These are phyloP conservation scores for Lasiommata megera DNA, from an alignment of 2,888 invertebrate species.

Conservation along the genomic window DNA sequence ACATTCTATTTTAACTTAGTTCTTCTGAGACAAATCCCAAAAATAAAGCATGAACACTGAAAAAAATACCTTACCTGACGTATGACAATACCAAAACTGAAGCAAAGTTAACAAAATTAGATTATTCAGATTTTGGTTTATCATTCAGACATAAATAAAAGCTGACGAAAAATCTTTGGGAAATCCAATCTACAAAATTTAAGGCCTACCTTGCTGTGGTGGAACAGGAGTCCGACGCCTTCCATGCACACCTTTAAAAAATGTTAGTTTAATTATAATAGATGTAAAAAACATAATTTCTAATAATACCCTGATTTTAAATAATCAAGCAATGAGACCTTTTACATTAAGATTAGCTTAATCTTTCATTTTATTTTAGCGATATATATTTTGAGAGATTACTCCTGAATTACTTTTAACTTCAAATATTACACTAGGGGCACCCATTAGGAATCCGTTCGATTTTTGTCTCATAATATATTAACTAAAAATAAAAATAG, in stretches of 20 bases:
- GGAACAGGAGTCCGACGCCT: conserved; percentile 98
- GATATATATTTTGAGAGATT: too few relatives aligned
- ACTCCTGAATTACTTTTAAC: too few relatives aligned
- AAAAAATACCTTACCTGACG: conserved; percentile 65
- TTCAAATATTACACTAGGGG: too few relatives aligned
- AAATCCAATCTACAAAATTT: conserved; percentile 34
- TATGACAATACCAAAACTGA: conserved; percentile 57
- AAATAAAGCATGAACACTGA: conserved; percentile 69
- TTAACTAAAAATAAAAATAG: too few relatives aligned
- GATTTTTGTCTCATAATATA: too few relatives aligned
- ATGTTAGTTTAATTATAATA: not conserved
- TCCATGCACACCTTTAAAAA: conserved; percentile 94
- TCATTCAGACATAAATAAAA: conserved; percentile 55
- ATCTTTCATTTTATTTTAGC: too few relatives aligned
- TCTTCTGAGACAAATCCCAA: conserved; percentile 54
- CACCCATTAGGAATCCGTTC: too few relatives aligned
- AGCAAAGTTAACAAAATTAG: conserved; percentile 1
- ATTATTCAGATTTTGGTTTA: conserved; percentile 54
- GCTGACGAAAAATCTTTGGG: conserved; percentile 60
- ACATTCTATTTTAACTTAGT: conserved; percentile 47
- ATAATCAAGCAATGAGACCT: too few relatives aligned
- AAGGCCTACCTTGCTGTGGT: conserved; percentile 97
- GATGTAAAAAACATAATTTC: too few relatives aligned
- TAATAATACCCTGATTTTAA: too few relatives aligned
- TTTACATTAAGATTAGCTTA: too few relatives aligned